phyloP scores from a whole-genome alignment of 2,888 invertebrate species.

The Acheta domesticus region DNA sequence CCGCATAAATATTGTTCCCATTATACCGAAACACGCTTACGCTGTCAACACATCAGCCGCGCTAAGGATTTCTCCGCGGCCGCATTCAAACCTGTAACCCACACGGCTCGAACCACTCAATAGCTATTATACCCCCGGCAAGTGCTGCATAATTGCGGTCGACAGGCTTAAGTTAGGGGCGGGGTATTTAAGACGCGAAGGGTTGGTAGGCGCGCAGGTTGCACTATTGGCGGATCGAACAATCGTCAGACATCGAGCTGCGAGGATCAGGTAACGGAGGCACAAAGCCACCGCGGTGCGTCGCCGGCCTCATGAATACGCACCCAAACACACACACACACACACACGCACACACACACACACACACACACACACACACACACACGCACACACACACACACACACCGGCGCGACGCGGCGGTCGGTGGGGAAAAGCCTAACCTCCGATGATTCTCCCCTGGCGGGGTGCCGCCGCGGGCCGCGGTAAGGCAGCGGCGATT shows the following conservation, averaged over 20 bases:
- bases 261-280: background rate
- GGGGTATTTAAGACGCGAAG: slow-evolving; percentile 1
- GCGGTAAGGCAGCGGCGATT: background rate
- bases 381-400: background rate
- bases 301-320: background rate
- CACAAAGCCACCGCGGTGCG: background rate
- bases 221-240: slow-evolving; percentile 18
- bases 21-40: background rate
- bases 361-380: background rate
- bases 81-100: slow-evolving; percentile 18
- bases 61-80: background rate
- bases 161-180: slow-evolving; percentile 7
- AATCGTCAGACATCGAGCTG: background rate
- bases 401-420: too few species aligned
- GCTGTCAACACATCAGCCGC: background rate
- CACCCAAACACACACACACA: background rate
- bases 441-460: too few species aligned
- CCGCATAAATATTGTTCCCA: background rate
- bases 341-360: too few species aligned
- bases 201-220: background rate
- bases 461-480: background rate
- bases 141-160: background rate
- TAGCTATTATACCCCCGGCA: slow-evolving; percentile 12
- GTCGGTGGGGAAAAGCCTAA: too few species aligned
- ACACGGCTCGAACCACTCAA: background rate